phyloP scores from a whole-genome alignment of 2,113 vertebrate species.

The Hepsetus odoe region DNA sequence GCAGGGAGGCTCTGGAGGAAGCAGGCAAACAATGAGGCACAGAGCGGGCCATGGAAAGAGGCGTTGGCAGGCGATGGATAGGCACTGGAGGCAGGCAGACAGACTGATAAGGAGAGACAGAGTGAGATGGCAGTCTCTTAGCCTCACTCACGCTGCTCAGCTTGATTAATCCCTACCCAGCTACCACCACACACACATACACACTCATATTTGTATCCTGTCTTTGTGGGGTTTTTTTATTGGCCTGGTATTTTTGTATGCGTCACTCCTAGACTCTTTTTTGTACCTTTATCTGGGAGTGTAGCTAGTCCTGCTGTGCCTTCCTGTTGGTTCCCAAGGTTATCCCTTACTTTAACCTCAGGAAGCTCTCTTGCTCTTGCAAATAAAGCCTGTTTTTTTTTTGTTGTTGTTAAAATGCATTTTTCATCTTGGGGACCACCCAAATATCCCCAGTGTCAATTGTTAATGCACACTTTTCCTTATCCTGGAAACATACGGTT shows the following conservation, averaged over 20 bases:
- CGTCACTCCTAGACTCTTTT: background rate
- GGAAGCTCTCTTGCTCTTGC: background rate
- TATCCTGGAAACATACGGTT: background rate
- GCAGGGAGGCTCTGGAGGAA: constrained; percentile 56
- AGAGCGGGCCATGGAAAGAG: constrained; percentile 9
- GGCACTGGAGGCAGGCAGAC: constrained; percentile 33
- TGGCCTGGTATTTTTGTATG: background rate
- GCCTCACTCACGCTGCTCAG: constrained; percentile 41
- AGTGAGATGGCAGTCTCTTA: constrained; percentile 42
- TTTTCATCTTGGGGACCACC: no score
- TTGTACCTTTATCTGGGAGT: no score
- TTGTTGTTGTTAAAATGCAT: no score
- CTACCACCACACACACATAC: constrained; percentile 39
- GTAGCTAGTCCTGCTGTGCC: no score
- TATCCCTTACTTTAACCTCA: no score
- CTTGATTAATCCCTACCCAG: constrained; percentile 48
- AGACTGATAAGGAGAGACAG: constrained; percentile 44
- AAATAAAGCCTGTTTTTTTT: no score
- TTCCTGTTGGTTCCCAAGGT: no score
- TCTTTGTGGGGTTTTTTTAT: background rate
- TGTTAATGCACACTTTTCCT: background rate
- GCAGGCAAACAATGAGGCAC: constrained; percentile 43
- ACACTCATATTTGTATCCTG: background rate
- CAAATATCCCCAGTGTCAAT: no score
- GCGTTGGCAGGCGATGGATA: constrained; percentile 37